Conservation (phyloP, 2,113 vertebrate genomes). For the Pomatostomus ruficeps region DNA sequence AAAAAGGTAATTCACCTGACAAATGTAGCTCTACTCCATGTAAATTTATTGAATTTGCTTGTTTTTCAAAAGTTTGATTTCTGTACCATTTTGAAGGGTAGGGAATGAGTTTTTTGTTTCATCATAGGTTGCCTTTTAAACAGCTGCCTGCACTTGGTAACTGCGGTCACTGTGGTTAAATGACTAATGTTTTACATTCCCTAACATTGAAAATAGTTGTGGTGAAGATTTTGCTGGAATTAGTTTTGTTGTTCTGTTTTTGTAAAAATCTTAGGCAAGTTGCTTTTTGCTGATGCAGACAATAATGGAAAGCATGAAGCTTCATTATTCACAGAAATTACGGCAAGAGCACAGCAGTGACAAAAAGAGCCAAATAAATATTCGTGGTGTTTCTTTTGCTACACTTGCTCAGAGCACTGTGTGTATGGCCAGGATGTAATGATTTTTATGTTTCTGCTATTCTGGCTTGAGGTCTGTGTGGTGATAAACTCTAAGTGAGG, state of each 20-base stretch:
- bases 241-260: slow-evolving; percentile 19
- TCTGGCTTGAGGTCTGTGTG: background rate
- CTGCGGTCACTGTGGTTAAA: background rate
- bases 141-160: background rate
- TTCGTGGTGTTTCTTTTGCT: background rate
- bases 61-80: background rate
- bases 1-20: background rate
- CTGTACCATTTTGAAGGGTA: background rate
- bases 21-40: background rate
- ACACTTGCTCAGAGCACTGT: background rate
- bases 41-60: background rate
- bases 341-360: background rate
- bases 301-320: background rate
- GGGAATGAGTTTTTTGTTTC: background rate
- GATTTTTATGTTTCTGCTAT: background rate
- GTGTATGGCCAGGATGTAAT: background rate
- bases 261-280: background rate
- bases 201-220: background rate
- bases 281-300: slow-evolving; percentile 14
- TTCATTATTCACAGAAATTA: background rate
- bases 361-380: background rate
- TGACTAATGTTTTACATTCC: slow-evolving; percentile 18
- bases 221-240: slow-evolving; percentile 3
- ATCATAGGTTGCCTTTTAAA: background rate
- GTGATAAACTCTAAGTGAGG: background rate